Base-by-base conservation (phyloP, 2,888 invertebrate species). In the Acanthosepion esculentum region DNA sequence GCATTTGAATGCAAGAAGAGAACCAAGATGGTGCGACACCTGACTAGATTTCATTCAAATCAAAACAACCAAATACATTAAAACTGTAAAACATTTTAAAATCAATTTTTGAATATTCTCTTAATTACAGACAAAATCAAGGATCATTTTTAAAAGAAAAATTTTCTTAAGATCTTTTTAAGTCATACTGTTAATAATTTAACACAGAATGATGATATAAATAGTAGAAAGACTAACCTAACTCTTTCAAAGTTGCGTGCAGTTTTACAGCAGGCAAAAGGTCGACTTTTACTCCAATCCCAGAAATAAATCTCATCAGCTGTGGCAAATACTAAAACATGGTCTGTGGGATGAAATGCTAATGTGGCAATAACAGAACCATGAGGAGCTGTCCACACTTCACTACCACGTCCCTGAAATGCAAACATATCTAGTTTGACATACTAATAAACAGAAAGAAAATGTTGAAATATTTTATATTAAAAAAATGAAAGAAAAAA, bases 291-390 rank as follows among this genome's bases (percentile, higher is more conserved):
- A 96, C 98, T 98, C 99, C 99, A 99, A 97, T 99, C 98, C 99
- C 99, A 99, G 97, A 99, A 99, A 97, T 98, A 98, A 20, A 99
- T 98, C 97, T 98, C 98, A 98, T 99, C 99, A 97, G 98, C 98
- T 0, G 98, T 98, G 48, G 99, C 99, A 96, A 99, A 98, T n/a
- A 98, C 98, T 94, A 99, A 98, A 95, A 99, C 98, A 96, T 98
- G 98, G 96, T 98, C 98, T 48, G 98, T 98, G 0, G 99, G 99
- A 97, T 99, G 99, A 97, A 99, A 99, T 18, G 99, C 98, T 95
- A 99, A 98, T 0, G 99, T 99, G 5, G 99, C 98, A 96, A 99
- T 98, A 48, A 98, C 98, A 33, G 98, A 98, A 96, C 98, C 98
- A 96, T 98, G 98, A 94, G 98, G 98, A 0, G 98, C 98, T 12